A percentile compares a stretch with the other conserved stretches of the same genome.
These are phyloP conservation scores for Athrips mouffetella DNA, from an alignment of 2,888 invertebrate species.

Conservation along the genomic window DNA sequence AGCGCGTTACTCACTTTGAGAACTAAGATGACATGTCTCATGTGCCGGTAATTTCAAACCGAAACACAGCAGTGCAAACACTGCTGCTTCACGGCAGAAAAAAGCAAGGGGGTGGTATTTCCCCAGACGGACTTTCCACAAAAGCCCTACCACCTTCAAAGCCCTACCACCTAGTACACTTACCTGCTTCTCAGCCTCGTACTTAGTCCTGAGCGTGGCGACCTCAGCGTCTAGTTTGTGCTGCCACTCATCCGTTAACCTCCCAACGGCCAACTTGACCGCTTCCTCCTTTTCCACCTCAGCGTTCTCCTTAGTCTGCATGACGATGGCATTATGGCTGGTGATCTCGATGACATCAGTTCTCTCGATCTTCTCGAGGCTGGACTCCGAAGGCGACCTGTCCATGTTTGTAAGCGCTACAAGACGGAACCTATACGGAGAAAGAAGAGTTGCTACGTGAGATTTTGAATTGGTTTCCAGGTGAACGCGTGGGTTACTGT, in stretches of 20 bases:
- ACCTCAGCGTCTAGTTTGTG: conserved; percentile 62
- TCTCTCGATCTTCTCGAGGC: conserved; percentile 86
- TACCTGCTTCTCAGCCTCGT: conserved; percentile 76
- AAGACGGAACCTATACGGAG: conserved; percentile 79
- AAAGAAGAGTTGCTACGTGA: neutral
- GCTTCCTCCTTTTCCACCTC: conserved; percentile 79
- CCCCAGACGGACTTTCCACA: too few species aligned
- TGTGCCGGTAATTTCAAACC: too few species aligned
- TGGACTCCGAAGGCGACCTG: conserved; percentile 86
- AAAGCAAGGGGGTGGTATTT: too few species aligned
- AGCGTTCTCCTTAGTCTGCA: conserved; percentile 83
- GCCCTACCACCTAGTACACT: conserved; percentile 1
- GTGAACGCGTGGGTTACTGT: neutral
- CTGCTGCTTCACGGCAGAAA: too few species aligned
- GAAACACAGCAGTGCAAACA: too few species aligned
- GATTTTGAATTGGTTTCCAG: neutral
- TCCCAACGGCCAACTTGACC: conserved; percentile 69
- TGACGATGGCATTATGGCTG: conserved; percentile 82
- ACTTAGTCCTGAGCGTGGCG: conserved; percentile 56
- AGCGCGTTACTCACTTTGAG: too few species aligned
- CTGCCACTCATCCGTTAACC: conserved; percentile 79
- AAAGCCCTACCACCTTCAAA: too few species aligned
- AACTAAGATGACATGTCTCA: too few species aligned
- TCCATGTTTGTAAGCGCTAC: conserved; percentile 86
- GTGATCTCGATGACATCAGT: conserved; percentile 80